Evolutionary conservation across 2,113 vertebrate genomes (phyloP).

Genomic region (Camelus dromedarius): DNA sequence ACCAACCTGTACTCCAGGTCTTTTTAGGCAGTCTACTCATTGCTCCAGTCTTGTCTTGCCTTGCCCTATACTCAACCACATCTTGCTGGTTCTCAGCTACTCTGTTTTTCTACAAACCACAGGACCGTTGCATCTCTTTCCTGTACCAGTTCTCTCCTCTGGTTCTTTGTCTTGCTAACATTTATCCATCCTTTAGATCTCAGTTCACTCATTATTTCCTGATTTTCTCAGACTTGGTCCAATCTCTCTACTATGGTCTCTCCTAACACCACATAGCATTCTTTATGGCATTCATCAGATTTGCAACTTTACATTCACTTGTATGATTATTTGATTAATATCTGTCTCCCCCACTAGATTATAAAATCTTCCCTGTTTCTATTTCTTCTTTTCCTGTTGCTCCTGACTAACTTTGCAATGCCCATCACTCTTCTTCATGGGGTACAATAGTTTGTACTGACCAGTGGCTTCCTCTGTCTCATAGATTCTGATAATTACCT

Average conservation of each 20-base stretch:
- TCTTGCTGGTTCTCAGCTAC: background rate
- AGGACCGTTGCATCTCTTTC: background rate
- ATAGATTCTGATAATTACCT: background rate
- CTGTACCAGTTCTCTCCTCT: background rate
- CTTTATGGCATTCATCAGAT: background rate
- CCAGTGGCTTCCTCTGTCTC: background rate
- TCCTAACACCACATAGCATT: background rate
- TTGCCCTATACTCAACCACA: background rate
- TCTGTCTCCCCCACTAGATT: background rate
- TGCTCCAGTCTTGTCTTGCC: background rate
- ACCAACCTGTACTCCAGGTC: background rate
- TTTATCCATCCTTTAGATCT: background rate
- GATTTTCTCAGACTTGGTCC: background rate
- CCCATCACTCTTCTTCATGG: background rate
- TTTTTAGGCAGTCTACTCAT: background rate
- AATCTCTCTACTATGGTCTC: background rate
- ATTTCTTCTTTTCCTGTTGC: background rate
- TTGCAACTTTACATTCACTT: background rate
- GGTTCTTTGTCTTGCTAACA: background rate
- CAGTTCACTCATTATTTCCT: background rate
- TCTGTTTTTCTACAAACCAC: background rate
- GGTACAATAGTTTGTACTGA: background rate
- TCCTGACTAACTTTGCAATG: background rate
- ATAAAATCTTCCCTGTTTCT: background rate
- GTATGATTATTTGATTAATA: background rate